A percentile compares a stretch with the other conserved stretches of the same genome.
Evolutionary conservation across 2,113 vertebrate species (phyloP).

Genomic region (Pteruthius melanotis): DNA sequence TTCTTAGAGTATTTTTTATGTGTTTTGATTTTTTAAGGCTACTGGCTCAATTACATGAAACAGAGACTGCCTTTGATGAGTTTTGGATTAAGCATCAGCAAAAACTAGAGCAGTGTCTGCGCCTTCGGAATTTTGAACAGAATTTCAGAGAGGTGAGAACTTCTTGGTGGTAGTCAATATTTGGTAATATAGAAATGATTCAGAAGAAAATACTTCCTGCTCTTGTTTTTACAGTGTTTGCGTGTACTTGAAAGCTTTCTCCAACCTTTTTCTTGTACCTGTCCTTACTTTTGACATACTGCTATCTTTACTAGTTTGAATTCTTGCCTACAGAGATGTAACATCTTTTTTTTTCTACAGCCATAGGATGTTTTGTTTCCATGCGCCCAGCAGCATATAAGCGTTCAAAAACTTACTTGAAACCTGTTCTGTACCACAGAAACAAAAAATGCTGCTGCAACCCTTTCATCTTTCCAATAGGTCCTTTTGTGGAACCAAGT

Average conservation of each 20-base stretch:
- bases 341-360: background rate
- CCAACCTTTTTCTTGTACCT: background rate
- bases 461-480: background rate
- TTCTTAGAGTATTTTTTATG: background rate
- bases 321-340: background rate
- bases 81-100: conserved; percentile 94
- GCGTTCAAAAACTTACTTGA: background rate
- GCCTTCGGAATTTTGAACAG: conserved; percentile 90
- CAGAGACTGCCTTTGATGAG: conserved; percentile 90
- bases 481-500: background rate
- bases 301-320: background rate
- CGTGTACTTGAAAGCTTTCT: background rate
- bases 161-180: conserved; percentile 2
- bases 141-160: conserved; percentile 89
- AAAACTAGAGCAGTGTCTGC: conserved; percentile 92
- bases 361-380: background rate
- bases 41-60: conserved; percentile 89
- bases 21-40: conserved; percentile 72
- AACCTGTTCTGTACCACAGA: background rate
- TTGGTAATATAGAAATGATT: background rate
- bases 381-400: background rate
- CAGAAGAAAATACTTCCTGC: background rate
- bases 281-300: background rate
- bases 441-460: background rate
- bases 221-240: background rate